These are phyloP conservation scores for Nibea albiflora DNA, from an alignment of 2,113 vertebrate genomes.

Conservation along the genomic window DNA sequence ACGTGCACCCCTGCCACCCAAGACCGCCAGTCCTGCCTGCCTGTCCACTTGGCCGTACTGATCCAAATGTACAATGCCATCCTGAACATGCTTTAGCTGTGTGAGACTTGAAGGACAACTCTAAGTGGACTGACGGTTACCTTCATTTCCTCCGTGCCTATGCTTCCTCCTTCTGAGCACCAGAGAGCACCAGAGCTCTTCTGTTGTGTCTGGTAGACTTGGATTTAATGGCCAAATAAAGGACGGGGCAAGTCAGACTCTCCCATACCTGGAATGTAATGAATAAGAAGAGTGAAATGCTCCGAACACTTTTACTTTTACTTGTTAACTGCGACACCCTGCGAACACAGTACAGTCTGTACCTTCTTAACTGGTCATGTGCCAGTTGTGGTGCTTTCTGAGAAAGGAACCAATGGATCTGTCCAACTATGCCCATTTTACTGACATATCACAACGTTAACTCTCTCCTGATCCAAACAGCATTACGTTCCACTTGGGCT, in stretches of 20 bases:
- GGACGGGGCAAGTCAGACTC: conserved; percentile 38
- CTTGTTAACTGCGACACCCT: background rate
- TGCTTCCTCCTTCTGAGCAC: conserved; percentile 62
- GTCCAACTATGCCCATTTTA: conserved; percentile 56
- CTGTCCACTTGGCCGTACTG: conserved; percentile 97
- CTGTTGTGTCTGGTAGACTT: conserved; percentile 14
- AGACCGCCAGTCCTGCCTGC: conserved; percentile 98
- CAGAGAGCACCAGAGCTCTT: conserved; percentile 73
- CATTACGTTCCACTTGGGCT: conserved; percentile 7
- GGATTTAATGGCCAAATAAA: conserved; percentile 48
- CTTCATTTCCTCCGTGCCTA: conserved; percentile 59
- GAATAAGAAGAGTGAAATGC: conserved; percentile 35
- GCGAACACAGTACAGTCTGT: conserved; percentile 45
- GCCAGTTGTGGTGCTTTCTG: conserved; percentile 37
- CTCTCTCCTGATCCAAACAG: conserved; percentile 28
- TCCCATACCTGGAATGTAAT: conserved; percentile 56
- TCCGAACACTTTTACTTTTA: conserved; percentile 31
- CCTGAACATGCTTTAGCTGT: conserved; percentile 92
- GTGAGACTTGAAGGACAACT: conserved; percentile 49
- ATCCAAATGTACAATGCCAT: conserved; percentile 99
- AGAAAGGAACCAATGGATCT: conserved; percentile 38
- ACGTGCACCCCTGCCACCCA: conserved; percentile 97
- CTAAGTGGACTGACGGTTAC: background rate
- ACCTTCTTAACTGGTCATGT: conserved; percentile 40
- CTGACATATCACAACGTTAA: conserved; percentile 48